Evolutionary conservation across 1,140 invertebrate genomes (phyloP), one percentile per base, ranked within the genome.

Genomic region (Hydropsyche tenuis): DNA sequence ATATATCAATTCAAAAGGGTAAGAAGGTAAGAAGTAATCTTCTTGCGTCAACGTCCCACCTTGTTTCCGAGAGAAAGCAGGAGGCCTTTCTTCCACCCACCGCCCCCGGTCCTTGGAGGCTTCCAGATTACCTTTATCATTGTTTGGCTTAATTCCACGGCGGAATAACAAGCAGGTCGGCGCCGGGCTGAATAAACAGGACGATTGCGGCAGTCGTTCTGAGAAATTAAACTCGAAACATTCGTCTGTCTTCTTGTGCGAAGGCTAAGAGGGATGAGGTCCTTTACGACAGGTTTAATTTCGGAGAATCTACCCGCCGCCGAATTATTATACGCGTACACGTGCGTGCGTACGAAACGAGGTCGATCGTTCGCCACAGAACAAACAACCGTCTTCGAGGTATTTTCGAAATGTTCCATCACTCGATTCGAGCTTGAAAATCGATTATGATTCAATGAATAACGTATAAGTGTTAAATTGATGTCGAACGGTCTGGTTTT

Each of bases 51-150:
- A 73, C 74, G 72, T 72, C 20, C 42, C 43, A 69, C 60, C 71
- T 71, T 68, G 63, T 53, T 60, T 25, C 73, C 0, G 42, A 51
- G 56, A 20, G 16, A 42, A 60, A 14, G 48, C 14, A 14, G 66
- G 66, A 43, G 30, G 69, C 12, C 12, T 23, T 70, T 20, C 53
- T 22, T 14, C 65, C 65, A 12, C 16, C 16, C 2, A 48, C 16
- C 16, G 3, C 23, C 56, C 12, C 14, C 56, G 22, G 14, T 60
- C 63, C 70, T 53, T 37, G 51, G 70, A 72, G 70, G 72, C 66
- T 72, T 64, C 27, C 72, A 68, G 69, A 76, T 76, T 76, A 76
- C 75, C 75, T 76, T 76, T 76, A 76, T 76, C 75, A 76, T 76
- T 76, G 75, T 74, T 74, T 73, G 62, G 71, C 75, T 76, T 76